These are phyloP conservation scores for Macropus fuliginosus DNA, from an alignment of 2,797 vertebrate species.

Conservation along the genomic window DNA sequence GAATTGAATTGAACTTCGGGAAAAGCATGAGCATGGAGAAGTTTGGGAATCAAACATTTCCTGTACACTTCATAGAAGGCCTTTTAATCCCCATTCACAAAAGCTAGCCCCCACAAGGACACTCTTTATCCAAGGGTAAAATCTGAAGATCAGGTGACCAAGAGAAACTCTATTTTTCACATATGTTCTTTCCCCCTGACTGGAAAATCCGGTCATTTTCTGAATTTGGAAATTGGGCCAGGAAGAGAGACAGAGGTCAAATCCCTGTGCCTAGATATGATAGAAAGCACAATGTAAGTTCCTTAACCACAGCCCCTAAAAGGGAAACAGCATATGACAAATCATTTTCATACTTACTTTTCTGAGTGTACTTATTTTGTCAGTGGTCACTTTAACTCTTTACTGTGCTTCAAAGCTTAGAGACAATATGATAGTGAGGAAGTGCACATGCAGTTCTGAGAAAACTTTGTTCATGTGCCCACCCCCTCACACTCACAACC, in stretches of 20 bases:
- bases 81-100: not conserved
- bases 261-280: not conserved
- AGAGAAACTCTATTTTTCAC: not conserved
- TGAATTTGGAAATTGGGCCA: not conserved
- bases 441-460: not conserved
- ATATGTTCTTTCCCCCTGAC: not conserved
- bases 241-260: not conserved
- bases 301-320: not conserved
- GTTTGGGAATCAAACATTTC: too few species aligned
- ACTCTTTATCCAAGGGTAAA: not conserved
- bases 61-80: not conserved
- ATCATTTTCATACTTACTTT: slow-evolving; percentile 56
- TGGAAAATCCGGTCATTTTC: not conserved
- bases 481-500: not conserved
- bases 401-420: slow-evolving; percentile 1
- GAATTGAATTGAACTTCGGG: too few species aligned
- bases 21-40: too few species aligned
- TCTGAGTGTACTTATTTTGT: slow-evolving; percentile 21
- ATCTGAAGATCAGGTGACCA: not conserved
- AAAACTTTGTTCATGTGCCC: not conserved
- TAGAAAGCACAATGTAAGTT: too few species aligned
- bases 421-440: not conserved
- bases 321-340: not conserved
- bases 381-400: slow-evolving; percentile 38
- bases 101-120: too few species aligned